Evolutionary conservation across 2,113 vertebrate genomes (phyloP).

Genomic region (Sebastes schlegelii): DNA sequence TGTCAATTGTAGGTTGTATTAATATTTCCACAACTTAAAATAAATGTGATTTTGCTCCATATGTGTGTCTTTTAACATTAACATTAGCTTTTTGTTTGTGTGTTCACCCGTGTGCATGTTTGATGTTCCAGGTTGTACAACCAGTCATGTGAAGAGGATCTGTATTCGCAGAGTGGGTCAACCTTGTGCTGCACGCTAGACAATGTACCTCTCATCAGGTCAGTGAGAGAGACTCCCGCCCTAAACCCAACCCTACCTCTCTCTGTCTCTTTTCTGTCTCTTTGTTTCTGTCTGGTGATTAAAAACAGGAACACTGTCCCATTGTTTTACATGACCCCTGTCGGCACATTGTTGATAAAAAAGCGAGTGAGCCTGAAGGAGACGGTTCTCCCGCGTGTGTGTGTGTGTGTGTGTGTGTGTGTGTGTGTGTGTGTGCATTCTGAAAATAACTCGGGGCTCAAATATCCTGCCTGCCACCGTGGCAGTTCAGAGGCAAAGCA

Average conservation of each 20-base stretch:
- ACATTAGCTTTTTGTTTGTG: not conserved
- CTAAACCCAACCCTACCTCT: not conserved
- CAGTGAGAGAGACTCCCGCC: conserved; percentile 42
- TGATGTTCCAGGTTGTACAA: conserved; percentile 81
- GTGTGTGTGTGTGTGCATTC: conserved; percentile 34
- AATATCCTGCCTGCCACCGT: conserved; percentile 73
- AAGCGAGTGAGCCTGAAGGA: conserved; percentile 47
- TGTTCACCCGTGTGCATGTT: not conserved
- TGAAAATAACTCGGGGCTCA: conserved; percentile 76
- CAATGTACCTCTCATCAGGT: conserved; percentile 85
- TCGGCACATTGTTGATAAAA: conserved; percentile 59
- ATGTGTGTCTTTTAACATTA: not conserved
- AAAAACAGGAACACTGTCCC: conserved; percentile 72
- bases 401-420: conserved; percentile 11
- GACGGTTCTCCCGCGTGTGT: conserved; percentile 28
- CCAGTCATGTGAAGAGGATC: conserved; percentile 83
- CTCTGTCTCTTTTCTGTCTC: conserved; percentile 6
- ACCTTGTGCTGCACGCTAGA: conserved; percentile 84
- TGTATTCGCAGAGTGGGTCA: conserved; percentile 80
- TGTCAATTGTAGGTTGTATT: not conserved
- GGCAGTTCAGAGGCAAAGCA: conserved; percentile 65
- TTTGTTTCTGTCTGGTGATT: conserved; percentile 42
- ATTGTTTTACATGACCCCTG: conserved; percentile 65
- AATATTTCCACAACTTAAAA: not conserved
- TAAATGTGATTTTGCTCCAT: not conserved